These are phyloP conservation scores for Trypoxylus dichotomus DNA, from an alignment of 1,140 invertebrate species.

Conservation along the genomic window DNA sequence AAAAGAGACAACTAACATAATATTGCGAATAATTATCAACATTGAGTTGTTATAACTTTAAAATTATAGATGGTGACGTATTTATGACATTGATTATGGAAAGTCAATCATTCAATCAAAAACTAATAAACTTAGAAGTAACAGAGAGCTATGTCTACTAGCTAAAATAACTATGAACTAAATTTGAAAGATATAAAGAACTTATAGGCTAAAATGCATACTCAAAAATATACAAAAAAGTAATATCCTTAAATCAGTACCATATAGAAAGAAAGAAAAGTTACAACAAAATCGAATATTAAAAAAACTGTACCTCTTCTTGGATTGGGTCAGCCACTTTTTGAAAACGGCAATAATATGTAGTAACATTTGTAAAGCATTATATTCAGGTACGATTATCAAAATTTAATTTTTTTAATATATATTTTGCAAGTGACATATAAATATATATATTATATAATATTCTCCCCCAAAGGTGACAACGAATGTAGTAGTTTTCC, in stretches of 20 bases:
- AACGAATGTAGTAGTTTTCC: slow-evolving; percentile 1
- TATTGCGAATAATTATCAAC: slow-evolving; percentile 51
- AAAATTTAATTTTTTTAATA: slow-evolving; percentile 26
- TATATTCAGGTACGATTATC: slow-evolving; percentile 41
- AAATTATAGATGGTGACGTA: slow-evolving; percentile 38
- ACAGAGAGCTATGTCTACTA: slow-evolving; percentile 48
- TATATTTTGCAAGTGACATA: slow-evolving; percentile 27
- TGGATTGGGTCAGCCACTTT: slow-evolving; percentile 30
- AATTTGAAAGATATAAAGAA: slow-evolving; percentile 43
- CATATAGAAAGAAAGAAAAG: slow-evolving; percentile 21
- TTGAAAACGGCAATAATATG: slow-evolving; percentile 27
- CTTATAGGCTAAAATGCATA: slow-evolving; percentile 36
- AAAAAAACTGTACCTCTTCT: slow-evolving; percentile 30
- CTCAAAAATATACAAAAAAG: slow-evolving; percentile 29
- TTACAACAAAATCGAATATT: neutral
- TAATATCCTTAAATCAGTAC: slow-evolving; percentile 33
- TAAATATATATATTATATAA: slow-evolving; percentile 14
- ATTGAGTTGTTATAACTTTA: slow-evolving; percentile 37
- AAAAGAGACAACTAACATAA: slow-evolving; percentile 50
- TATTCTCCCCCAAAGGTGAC: slow-evolving; percentile 5
- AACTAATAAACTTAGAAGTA: slow-evolving; percentile 20
- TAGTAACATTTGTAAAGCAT: slow-evolving; percentile 35
- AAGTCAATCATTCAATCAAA: slow-evolving; percentile 25
- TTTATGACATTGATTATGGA: slow-evolving; percentile 28
- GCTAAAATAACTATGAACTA: slow-evolving; percentile 41